phyloP scores from a whole-genome alignment of 2,888 invertebrate genomes.

The Melolontha melolontha region DNA sequence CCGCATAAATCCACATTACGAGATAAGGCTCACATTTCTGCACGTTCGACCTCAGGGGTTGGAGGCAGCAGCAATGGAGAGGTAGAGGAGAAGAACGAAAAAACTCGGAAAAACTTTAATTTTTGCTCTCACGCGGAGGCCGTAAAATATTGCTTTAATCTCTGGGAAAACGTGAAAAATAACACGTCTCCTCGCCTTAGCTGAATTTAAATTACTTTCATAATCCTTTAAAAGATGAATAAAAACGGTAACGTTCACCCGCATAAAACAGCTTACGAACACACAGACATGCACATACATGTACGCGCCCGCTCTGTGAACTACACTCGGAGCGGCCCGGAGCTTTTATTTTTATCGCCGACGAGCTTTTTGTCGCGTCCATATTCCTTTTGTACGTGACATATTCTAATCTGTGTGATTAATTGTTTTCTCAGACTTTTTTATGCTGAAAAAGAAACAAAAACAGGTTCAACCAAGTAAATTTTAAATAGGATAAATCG shows the following conservation, averaged over 20 bases:
- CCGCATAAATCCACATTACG: constrained; percentile 61
- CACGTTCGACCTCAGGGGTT: constrained; percentile 55
- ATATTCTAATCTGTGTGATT: constrained; percentile 45
- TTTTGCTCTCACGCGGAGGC: constrained; percentile 55
- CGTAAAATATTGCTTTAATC: constrained; percentile 67
- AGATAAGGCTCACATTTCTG: constrained; percentile 64
- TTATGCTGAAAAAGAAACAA: constrained; percentile 22
- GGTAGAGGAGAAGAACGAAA: constrained; percentile 48
- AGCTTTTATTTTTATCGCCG: constrained; percentile 34
- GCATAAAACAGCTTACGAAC: constrained; percentile 51
- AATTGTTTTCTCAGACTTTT: constrained; percentile 45
- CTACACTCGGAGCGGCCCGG: constrained; percentile 34
- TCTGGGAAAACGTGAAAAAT: constrained; percentile 63
- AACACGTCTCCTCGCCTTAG: constrained; percentile 64
- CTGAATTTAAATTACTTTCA: constrained; percentile 65
- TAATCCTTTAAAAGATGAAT: constrained; percentile 61
- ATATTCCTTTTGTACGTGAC: constrained; percentile 45
- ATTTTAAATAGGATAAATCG: constrained; percentile 14
- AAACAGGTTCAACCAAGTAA: constrained; percentile 19
- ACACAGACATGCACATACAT: constrained; percentile 18
- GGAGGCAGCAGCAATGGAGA: constrained; percentile 1
- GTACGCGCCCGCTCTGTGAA: constrained; percentile 13
- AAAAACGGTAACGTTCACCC: constrained; percentile 54
- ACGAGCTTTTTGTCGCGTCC: constrained; percentile 38
- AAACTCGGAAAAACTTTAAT: constrained; percentile 64